Evolutionary conservation across 2,113 vertebrate species (phyloP).

Genomic region (Speoplatyrhinus poulsoni): DNA sequence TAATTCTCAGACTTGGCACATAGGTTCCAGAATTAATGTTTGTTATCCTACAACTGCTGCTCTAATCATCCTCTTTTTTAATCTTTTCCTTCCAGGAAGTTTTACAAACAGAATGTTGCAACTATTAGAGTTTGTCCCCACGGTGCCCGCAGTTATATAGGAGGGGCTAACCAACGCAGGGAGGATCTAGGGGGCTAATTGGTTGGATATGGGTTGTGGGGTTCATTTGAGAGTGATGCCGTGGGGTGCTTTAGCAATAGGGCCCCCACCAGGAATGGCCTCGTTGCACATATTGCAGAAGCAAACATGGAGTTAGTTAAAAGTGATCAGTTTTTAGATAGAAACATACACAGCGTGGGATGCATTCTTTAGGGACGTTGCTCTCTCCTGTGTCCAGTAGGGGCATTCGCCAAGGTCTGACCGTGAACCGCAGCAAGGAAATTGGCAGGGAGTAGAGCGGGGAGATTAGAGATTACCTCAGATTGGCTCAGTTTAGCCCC

Average conservation of each 20-base stretch:
- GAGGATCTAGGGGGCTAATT: neutral
- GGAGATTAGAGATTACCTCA: no score
- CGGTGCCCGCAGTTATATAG: neutral
- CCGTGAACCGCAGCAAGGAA: no score
- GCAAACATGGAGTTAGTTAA: neutral
- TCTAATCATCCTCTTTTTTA: neutral
- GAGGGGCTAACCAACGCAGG: neutral
- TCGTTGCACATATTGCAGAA: neutral
- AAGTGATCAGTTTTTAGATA: no score
- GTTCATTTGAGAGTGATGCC: neutral
- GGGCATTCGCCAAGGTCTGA: no score
- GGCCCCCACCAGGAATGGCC: neutral
- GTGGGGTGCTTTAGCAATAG: neutral
- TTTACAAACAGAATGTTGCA: neutral
- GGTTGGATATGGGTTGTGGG: neutral
- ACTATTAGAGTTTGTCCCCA: constrained; percentile 6
- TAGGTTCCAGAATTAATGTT: neutral
- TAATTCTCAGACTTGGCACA: neutral
- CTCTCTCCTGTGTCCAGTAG: no score
- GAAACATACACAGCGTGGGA: no score
- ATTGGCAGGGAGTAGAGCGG: no score
- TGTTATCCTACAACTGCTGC: neutral
- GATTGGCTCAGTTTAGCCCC: neutral
- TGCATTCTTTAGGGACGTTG: no score
- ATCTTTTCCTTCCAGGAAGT: neutral